These are phyloP conservation scores for Malurus cyaneus DNA, from an alignment of 2,113 vertebrate genomes.

Conservation along the genomic window DNA sequence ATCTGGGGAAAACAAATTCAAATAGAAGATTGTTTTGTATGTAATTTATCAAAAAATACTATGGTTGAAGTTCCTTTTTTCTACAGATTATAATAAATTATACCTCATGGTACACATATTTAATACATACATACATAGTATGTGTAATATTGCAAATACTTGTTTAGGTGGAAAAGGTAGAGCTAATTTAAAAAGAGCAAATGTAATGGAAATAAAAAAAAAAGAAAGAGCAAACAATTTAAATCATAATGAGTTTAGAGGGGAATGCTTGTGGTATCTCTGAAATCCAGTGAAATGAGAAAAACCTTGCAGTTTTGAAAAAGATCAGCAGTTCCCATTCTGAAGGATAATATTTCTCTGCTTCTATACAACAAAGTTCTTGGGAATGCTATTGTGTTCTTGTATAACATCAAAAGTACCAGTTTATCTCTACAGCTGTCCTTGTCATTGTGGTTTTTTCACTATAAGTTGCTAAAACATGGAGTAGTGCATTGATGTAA, in stretches of 20 bases:
- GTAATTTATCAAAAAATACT: neutral
- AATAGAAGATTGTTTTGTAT: neutral
- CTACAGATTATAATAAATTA: neutral
- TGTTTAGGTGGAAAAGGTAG: neutral
- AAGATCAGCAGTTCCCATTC: neutral
- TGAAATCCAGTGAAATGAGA: neutral
- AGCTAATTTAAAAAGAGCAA: neutral
- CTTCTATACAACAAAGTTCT: neutral
- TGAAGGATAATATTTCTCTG: neutral
- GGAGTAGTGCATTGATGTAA: neutral
- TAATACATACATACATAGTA: neutral
- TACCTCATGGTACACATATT: neutral
- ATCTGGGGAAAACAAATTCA: neutral
- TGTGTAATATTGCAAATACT: neutral
- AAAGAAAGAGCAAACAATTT: neutral
- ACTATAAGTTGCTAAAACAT: slow-evolving; percentile 23
- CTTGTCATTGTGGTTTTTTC: slow-evolving; percentile 46
- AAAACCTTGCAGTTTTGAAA: neutral
- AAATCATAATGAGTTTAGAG: neutral
- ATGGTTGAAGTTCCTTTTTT: neutral
- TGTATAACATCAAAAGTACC: neutral
- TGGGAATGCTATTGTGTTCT: neutral
- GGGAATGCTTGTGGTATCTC: neutral
- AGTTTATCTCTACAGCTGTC: slow-evolving; percentile 17
- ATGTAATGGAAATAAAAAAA: neutral